Evolutionary conservation across 1,140 invertebrate genomes (phyloP).

Genomic region (Euwallacea fornicatus): DNA sequence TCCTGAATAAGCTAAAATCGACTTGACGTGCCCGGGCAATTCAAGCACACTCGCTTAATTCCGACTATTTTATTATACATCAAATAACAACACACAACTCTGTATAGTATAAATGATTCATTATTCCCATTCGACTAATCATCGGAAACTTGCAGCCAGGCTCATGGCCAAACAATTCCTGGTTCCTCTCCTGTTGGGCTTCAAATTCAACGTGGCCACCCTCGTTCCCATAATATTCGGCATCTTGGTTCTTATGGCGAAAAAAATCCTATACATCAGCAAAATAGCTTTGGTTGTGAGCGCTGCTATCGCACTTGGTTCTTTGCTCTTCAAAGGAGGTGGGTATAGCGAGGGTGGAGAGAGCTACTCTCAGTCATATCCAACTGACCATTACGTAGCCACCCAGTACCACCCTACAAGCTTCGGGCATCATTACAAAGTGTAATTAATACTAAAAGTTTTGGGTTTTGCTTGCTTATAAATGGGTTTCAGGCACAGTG

Average conservation of each 20-base stretch:
- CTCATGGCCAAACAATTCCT: constrained; percentile 68
- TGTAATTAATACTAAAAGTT: neutral
- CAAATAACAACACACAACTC: too few species aligned
- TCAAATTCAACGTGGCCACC: constrained; percentile 75
- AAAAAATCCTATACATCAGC: constrained; percentile 71
- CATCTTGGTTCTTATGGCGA: constrained; percentile 66
- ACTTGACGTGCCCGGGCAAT: too few species aligned
- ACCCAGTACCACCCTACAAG: constrained; percentile 38
- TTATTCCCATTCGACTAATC: too few species aligned
- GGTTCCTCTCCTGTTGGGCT: constrained; percentile 70
- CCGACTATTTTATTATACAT: too few species aligned
- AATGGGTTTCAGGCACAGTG: constrained; percentile 12
- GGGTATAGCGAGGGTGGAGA: neutral
- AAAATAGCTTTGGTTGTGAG: constrained; percentile 71
- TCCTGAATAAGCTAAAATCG: too few species aligned
- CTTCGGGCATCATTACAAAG: constrained; percentile 41
- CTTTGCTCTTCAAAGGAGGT: constrained; percentile 45
- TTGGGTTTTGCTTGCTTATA: neutral
- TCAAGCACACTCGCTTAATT: too few species aligned
- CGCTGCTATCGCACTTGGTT: constrained; percentile 64
- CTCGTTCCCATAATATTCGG: constrained; percentile 72
- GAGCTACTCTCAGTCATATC: neutral
- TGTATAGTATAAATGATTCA: too few species aligned
- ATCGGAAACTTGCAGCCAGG: constrained; percentile 53
- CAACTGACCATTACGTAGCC: constrained; percentile 12